Base-by-base conservation (phyloP, 2,113 vertebrate species). In the Gadus chalcogrammus region DNA sequence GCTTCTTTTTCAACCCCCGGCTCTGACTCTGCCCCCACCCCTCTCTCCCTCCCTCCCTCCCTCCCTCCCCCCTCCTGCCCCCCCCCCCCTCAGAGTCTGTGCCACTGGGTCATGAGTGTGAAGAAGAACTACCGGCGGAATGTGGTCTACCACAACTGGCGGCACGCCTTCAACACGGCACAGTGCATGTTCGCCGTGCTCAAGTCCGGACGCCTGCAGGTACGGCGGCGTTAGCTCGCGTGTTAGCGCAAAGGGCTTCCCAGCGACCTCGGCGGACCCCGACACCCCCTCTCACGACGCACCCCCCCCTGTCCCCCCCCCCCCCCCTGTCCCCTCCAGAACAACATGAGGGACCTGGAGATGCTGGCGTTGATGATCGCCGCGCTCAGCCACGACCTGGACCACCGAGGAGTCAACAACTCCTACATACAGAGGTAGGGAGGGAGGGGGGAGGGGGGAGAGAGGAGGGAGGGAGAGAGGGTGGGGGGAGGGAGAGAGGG, bases 61-160 rank as follows among this genome's bases (percentile, higher is more conserved):
- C n/a, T 60, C 53, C 5, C 53, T 65, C 53, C 31, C 31, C 48
- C 15, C 13, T 38, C 11, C 35, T n/a, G 16, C 17, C 48, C n/a
- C 22, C 48, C n/a, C 22, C 48, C 27, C 8, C 8, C 74, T 71
- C n/a, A 99, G 97, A 94, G 92, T 79, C 91, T 99, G 59, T 98
- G 96, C 87, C 94, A 93, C 65, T 99, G 97, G 97, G 92, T 99
- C 84, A 84, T 99, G 78, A 99, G 97, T 0, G 95, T 99, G 9
- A 98, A 97, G 92, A 99, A 99, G 91, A 99, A 98, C 87, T 99
- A 99, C 76, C 93, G 97, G 85, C 98, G 95, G 88, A 95, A 94
- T 0, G 95, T 99, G 74, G 94, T 93, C 53, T 99, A 99, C 81
- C 97, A 99, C 89, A 99, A 99, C 76, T 99, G 97, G 97, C 94